Conservation (phyloP, 2,797 vertebrate species). For the Trematomus bernacchii region DNA sequence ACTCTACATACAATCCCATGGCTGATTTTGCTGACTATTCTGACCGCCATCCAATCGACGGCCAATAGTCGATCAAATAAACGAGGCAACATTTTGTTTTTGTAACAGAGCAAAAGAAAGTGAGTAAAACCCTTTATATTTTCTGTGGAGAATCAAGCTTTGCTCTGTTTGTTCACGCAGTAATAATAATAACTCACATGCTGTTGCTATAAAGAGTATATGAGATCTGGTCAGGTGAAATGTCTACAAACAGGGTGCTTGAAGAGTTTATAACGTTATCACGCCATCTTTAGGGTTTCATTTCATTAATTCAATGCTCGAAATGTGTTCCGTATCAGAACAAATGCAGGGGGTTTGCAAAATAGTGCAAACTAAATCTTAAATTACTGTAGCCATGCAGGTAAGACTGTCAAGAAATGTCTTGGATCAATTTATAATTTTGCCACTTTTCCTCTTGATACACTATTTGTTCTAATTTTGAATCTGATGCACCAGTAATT, state of each 20-base stretch:
- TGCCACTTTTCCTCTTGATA: not conserved
- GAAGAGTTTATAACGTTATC: constrained; percentile 15
- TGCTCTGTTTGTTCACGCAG: constrained; percentile 1
- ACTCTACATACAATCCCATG: constrained; percentile 24
- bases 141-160: constrained; percentile 18
- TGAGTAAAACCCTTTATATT: constrained; percentile 41
- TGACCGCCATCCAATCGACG: constrained; percentile 4
- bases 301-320: not conserved
- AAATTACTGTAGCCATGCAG: not conserved
- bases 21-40: constrained; percentile 58
- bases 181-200: constrained; percentile 17
- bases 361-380: not conserved
- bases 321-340: not conserved
- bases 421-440: not conserved
- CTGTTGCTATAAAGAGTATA: constrained; percentile 8
- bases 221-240: constrained; percentile 7
- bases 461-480: not conserved
- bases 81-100: constrained; percentile 4
- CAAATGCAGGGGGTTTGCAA: not conserved
- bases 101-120: constrained; percentile 25
- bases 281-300: not conserved
- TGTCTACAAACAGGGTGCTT: constrained; percentile 27
- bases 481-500: not conserved
- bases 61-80: not conserved
- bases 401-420: not conserved